Evolutionary conservation across 2,113 vertebrate genomes (phyloP), one percentile per base, ranked within the genome.

Genomic region (Cephalopholis sonnerati): DNA sequence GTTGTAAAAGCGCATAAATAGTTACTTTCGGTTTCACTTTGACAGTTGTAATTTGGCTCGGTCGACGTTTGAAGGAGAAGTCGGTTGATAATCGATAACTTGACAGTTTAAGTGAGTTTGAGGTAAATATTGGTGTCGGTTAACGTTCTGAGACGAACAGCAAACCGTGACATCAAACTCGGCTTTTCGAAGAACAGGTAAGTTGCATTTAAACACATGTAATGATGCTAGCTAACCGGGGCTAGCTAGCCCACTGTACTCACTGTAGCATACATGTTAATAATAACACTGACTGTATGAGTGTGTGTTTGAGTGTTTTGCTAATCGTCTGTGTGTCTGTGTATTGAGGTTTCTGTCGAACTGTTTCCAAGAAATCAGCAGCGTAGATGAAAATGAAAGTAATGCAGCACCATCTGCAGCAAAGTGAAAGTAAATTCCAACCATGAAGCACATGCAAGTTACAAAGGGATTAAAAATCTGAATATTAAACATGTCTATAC

Each of bases 11-110:
- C 1, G 2, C 10, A 50, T 73, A 73, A 84, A 64, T 10, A 18
- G 1, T 10, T 59, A 64, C 36, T 92, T 91, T 92, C 83, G 82
- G 22, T 92, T 91, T 92, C 87, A 17, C 0, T 79, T 72, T 20
- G 1, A 1, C 12, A 20, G 11, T 61, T 1, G 0, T 2, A 9
- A 0, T 3, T 13, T 16, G 0, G 4, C 13, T 48, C 18, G 0
- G 0, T 4, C 24, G 25, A 3, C 3, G 67, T 36, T 1, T 16
- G 13, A 6, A 3, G 32, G 0, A 1, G 48, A 11, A 9, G 18
- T 70, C 12, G 76, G 53, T 36, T 10, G 1, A 9, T 0, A 4
- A 0, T 10, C 2, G 11, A 25, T 27, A 53, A 44, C 20, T 2
- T 10, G 4, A 17, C 7, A 0, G 0, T 36, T 66, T 78, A 8